Evolutionary conservation across 2,797 vertebrate species (phyloP).

Genomic region (Lycodopsis pacificus): DNA sequence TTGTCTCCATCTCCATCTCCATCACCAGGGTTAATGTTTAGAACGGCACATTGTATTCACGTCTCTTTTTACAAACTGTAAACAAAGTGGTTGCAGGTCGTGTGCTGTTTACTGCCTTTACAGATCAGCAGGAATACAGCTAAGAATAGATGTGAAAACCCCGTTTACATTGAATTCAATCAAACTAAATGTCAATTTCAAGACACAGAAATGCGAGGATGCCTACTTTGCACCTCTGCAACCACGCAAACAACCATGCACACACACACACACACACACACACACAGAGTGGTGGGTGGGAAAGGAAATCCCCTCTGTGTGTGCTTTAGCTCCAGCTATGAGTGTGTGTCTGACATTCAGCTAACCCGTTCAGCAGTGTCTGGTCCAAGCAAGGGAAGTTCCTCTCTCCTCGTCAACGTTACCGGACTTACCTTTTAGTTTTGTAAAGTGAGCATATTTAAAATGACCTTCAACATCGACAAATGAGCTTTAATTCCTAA

Average conservation of each 20-base stretch:
- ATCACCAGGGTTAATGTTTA: not conserved
- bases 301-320: slow-evolving; percentile 75
- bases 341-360: slow-evolving; percentile 65
- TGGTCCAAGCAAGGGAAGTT: slow-evolving; percentile 57
- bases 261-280: slow-evolving; percentile 12
- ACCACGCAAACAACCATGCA: slow-evolving; percentile 47
- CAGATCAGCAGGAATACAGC: not conserved
- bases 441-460: not conserved
- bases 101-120: not conserved
- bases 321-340: slow-evolving; percentile 46
- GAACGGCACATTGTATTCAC: not conserved
- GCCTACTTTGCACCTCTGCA: slow-evolving; percentile 31
- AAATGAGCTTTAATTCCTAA: not conserved
- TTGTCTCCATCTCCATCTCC: not conserved
- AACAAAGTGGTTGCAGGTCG: not conserved
- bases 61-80: not conserved
- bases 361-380: slow-evolving; percentile 37
- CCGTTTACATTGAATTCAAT: slow-evolving; percentile 22
- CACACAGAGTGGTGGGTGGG: slow-evolving; percentile 48
- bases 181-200: slow-evolving; percentile 59
- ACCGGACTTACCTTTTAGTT: slow-evolving; percentile 2
- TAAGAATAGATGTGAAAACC: slow-evolving; percentile 31
- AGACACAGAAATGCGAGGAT: slow-evolving; percentile 30
- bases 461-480: not conserved
- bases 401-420: slow-evolving; percentile 20